A percentile compares a stretch with the other conserved stretches of the same genome.
These are phyloP conservation scores for Xanthostigma xanthostigma DNA, from an alignment of 2,888 invertebrate species.

Conservation along the genomic window DNA sequence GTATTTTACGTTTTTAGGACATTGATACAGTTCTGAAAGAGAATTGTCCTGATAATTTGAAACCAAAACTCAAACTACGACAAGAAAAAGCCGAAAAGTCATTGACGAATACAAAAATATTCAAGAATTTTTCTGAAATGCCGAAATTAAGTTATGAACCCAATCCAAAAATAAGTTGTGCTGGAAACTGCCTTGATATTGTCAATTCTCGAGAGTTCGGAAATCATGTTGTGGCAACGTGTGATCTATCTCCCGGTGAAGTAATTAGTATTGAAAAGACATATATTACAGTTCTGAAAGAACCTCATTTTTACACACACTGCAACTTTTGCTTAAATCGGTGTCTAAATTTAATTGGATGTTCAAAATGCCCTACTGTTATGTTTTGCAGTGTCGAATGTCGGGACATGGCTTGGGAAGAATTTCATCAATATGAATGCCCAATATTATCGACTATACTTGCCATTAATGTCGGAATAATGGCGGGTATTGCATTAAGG, in stretches of 20 bases:
- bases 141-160: no score
- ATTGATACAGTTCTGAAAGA: no score
- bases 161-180: no score
- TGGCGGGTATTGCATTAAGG: constrained; percentile 54
- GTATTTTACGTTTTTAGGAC: no score
- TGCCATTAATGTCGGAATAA: constrained; percentile 43
- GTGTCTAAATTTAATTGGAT: constrained; percentile 44
- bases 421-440: constrained; percentile 69
- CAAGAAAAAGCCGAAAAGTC: no score
- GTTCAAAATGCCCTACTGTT: constrained; percentile 44
- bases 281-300: constrained; percentile 44
- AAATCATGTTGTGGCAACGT: constrained; percentile 51
- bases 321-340: constrained; percentile 55
- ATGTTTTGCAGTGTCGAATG: constrained; percentile 54
- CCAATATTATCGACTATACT: constrained; percentile 44
- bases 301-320: constrained; percentile 36
- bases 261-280: constrained; percentile 63
- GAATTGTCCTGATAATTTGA: no score
- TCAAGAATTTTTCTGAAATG: no score
- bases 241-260: constrained; percentile 57
- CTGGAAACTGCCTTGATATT: background rate
- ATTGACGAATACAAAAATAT: no score
- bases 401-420: constrained; percentile 39
- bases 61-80: no score
- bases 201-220: constrained; percentile 34